Evolutionary conservation across 2,113 vertebrate genomes (phyloP).

Genomic region (Notechis scutatus): DNA sequence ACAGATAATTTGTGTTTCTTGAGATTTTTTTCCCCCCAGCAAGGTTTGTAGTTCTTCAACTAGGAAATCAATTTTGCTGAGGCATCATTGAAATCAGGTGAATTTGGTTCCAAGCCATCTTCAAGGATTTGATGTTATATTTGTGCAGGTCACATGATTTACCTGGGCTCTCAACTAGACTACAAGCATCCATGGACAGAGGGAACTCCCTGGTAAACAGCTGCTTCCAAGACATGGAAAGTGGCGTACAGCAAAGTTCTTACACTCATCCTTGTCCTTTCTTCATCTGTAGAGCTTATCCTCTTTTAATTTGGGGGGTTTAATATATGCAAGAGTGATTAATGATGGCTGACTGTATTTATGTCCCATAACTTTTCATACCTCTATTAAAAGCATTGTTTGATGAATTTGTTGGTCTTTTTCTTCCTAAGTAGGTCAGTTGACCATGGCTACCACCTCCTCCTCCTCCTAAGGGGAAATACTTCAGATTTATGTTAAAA

Average conservation of each 20-base stretch:
- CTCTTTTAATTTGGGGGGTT: not conserved
- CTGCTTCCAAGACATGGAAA: not conserved
- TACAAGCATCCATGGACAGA: not conserved
- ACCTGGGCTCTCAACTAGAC: not conserved
- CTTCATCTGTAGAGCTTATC: not conserved
- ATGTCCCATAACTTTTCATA: not conserved
- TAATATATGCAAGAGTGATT: conserved; percentile 16
- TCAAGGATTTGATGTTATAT: not conserved
- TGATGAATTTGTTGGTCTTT: not conserved
- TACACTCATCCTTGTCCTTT: not conserved
- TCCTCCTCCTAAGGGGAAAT: not conserved
- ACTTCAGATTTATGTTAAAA: too few relatives aligned
- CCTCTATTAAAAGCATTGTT: conserved; percentile 1
- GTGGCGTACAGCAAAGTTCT: not conserved
- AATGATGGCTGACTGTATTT: not conserved
- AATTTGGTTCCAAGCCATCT: not conserved
- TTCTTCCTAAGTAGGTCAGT: conserved; percentile 13
- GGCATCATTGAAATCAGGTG: not conserved
- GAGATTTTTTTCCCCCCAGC: not conserved
- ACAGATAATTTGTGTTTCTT: not conserved
- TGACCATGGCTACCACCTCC: not conserved
- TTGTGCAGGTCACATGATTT: not conserved
- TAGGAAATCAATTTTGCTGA: not conserved
- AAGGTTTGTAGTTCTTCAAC: not conserved
- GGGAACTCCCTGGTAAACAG: not conserved